A percentile compares a stretch with the other conserved stretches of the same genome.
Conservation (phyloP, 2,113 vertebrate genomes). For the Oreochromis niloticus region DNA sequence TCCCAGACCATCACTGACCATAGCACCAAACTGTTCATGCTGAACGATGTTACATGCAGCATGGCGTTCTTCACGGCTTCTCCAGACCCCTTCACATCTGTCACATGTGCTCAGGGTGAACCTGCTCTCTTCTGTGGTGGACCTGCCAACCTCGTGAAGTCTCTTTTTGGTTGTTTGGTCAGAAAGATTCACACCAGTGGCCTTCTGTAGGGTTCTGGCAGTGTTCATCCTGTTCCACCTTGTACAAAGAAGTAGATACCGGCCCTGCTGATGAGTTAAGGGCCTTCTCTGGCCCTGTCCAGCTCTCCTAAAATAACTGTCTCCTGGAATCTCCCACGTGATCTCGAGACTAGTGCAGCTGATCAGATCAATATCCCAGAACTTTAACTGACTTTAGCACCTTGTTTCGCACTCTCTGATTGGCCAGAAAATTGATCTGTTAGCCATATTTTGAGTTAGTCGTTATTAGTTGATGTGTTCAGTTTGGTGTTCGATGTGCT, state of each 20-base stretch:
- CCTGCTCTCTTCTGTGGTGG: background rate
- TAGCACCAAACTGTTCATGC: background rate
- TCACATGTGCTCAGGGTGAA: background rate
- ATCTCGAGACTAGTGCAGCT: too few species aligned
- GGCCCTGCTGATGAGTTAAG: background rate
- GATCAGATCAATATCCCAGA: accelerated
- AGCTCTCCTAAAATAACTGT: accelerated
- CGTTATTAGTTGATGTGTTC: background rate
- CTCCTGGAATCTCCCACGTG: background rate
- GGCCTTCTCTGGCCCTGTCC: background rate
- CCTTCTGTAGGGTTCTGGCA: background rate
- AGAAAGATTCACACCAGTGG: background rate
- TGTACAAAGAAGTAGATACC: background rate
- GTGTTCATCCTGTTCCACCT: background rate
- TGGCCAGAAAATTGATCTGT: background rate
- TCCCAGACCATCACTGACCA: background rate
- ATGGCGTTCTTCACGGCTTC: accelerated
- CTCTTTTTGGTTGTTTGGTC: background rate
- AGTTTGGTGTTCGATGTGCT: background rate
- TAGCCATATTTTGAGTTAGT: background rate
- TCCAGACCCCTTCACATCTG: background rate
- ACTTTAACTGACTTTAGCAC: background rate
- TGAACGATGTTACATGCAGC: background rate
- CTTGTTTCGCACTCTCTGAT: background rate
- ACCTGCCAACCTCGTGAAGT: background rate